These are phyloP conservation scores for Plebejus anna DNA, from an alignment of 2,888 invertebrate species.

Conservation along the genomic window DNA sequence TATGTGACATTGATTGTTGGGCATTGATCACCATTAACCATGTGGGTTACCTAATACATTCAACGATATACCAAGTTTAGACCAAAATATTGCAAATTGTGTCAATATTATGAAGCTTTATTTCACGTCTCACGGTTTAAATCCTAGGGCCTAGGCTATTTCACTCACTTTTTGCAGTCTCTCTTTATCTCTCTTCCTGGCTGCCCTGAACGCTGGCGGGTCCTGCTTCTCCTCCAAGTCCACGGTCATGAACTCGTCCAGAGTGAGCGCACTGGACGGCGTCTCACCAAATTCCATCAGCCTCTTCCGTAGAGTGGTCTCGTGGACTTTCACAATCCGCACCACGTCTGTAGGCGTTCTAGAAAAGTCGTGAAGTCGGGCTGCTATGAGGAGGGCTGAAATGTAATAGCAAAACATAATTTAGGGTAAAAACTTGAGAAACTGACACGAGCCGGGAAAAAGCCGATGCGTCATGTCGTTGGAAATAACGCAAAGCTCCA, in stretches of 20 bases:
- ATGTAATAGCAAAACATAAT: conserved; percentile 12
- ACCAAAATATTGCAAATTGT: no score
- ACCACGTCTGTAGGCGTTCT: conserved; percentile 93
- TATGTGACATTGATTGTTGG: no score
- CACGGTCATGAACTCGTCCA: conserved; percentile 98
- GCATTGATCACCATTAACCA: no score
- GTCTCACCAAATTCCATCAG: conserved; percentile 98
- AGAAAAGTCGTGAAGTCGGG: conserved; percentile 94
- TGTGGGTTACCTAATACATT: no score
- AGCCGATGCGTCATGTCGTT: not conserved
- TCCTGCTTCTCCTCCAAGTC: conserved; percentile 98
- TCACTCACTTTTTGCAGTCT: conserved; percentile 85
- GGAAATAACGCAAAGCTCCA: not conserved
- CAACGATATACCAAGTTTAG: no score
- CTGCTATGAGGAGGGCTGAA: conserved; percentile 94
- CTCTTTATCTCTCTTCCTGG: conserved; percentile 92
- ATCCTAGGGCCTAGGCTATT: not conserved
- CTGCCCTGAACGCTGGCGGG: conserved; percentile 95
- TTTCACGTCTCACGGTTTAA: no score
- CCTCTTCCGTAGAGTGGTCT: conserved; percentile 93
- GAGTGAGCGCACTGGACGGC: conserved; percentile 94
- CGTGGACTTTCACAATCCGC: conserved; percentile 96
- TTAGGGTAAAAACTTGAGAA: not conserved
- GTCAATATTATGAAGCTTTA: not conserved
- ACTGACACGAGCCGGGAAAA: no score